Evolutionary conservation across 1,140 invertebrate species (phyloP), one percentile per base, ranked within the genome.

Genomic region (Prorops nasuta): DNA sequence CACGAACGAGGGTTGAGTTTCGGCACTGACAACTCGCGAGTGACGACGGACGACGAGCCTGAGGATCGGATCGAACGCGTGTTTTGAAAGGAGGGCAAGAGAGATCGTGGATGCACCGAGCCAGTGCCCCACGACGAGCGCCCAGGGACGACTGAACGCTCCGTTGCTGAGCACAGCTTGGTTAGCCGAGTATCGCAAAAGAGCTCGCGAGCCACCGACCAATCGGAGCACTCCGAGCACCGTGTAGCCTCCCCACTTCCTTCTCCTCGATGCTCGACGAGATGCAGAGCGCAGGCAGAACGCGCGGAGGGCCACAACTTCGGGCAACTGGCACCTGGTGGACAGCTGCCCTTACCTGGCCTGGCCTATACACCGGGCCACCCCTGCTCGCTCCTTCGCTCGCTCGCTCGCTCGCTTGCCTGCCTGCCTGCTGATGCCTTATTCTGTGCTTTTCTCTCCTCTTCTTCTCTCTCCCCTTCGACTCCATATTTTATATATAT

Each of bases 181-280:
- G n/a, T n/a, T n/a, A n/a, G n/a, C 49, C 54, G 56, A 65, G 64
- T 71, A 69, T 69, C 64, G 64, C 60, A 53, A 53, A 54, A 57
- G 51, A 52, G 68, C 63, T 71, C 73, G 71, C 72, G 73, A 73
- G 73, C 73, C 74, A 58, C 7, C 55, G 38, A 36, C 74, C 73
- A 76, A 76, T 75, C 49, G 17, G 8, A 15, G 10, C 4, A 0
- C n/a, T n/a, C n/a, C n/a, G n/a, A n/a, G n/a, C n/a, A n/a, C n/a
- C 8, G 3, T 6, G 14, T 8, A 24, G 16, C 51, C 58, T 54
- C 53, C 46, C 60, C 41, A 31, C 20, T 24, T n/a, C 0, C 2
- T 18, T n/a, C n/a, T n/a, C n/a, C n/a, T n/a, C 15, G 15, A 35
- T n/a, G 9, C 9, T 35, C 34, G 12, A 12, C 7, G 35, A 15